Base-by-base conservation (phyloP, 2,888 invertebrate genomes). In the Cerastis leucographa region DNA sequence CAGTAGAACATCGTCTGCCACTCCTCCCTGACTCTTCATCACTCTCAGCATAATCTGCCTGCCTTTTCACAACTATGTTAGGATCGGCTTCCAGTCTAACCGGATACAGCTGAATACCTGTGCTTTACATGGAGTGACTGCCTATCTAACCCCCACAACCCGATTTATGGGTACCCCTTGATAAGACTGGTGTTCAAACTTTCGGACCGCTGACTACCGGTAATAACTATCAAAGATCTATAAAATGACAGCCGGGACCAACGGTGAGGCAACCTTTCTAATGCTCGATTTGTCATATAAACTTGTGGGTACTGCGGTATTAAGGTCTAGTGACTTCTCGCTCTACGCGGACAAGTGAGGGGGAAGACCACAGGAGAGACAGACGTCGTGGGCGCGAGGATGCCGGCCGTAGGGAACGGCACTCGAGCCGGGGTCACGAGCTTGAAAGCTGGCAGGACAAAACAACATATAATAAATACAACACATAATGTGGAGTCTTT, bases 311-410 rank as follows among this genome's bases (percentile, higher is more conserved):
- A 65, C 56, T 83, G 66, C 6, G 9, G 49, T 49, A 35, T 11
- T 12, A 14, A 56, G 46, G 17, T 46, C 62, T 71, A 83, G 59
- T 83, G 82, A 86, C 44, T 71, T 83, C 44, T 83, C 68, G 82
- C 82, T 71, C 54, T 83, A 77, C 84, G 68, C 29, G 81, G 81
- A 85, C 82, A 85, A 70, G 71, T 70, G 49, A 81, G 62, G 1
- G 83, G 83, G 66, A 75, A 66, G 46, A 74, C 42, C 56, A 62
- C 51, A 11, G 69, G 79, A 35, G 69, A 40, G 56, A n/a, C 46
- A 22, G 81, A 56, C 0, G 51, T 61, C 14, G 6, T 44, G 44
- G 84, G 83, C 40, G 75, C 64, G 29, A 66, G 14, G n/a, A 83
- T n/a, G 6, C 78, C 69, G 56, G 68, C 84, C 4, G 83, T 14